phyloP scores from a whole-genome alignment of 2,113 vertebrate genomes.

The Pelecanus crispus region DNA sequence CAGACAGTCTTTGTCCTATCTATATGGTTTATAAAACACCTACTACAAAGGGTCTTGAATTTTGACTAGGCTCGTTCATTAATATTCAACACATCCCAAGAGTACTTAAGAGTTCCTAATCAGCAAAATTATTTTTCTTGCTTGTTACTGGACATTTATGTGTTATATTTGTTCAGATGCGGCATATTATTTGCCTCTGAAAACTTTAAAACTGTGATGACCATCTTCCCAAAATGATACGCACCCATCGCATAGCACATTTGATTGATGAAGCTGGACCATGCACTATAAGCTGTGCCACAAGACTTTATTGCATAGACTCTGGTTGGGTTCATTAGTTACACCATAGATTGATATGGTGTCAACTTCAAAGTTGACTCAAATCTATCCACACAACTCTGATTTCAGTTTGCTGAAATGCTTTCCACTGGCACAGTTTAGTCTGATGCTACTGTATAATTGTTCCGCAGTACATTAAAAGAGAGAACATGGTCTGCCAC shows the following conservation, averaged over 20 bases:
- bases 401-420: not conserved
- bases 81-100: not conserved
- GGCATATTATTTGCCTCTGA: not conserved
- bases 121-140: not conserved
- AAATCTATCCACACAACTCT: not conserved
- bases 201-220: not conserved
- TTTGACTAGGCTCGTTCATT: not conserved
- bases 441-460: not conserved
- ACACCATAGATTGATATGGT: not conserved
- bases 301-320: not conserved
- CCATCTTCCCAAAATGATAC: not conserved
- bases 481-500: not conserved
- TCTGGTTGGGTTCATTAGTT: not conserved
- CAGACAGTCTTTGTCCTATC: not conserved
- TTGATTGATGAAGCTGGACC: not conserved
- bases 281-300: not conserved
- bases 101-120: not conserved
- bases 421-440: not conserved
- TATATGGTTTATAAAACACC: not conserved
- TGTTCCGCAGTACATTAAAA: not conserved
- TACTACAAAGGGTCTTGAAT: not conserved
- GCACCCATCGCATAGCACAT: rapidly evolving
- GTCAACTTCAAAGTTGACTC: not conserved
- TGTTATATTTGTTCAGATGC: not conserved
- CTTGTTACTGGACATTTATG: not conserved